These are phyloP conservation scores for Parapsyche elsis DNA, from an alignment of 1,140 invertebrate species.

Conservation along the genomic window DNA sequence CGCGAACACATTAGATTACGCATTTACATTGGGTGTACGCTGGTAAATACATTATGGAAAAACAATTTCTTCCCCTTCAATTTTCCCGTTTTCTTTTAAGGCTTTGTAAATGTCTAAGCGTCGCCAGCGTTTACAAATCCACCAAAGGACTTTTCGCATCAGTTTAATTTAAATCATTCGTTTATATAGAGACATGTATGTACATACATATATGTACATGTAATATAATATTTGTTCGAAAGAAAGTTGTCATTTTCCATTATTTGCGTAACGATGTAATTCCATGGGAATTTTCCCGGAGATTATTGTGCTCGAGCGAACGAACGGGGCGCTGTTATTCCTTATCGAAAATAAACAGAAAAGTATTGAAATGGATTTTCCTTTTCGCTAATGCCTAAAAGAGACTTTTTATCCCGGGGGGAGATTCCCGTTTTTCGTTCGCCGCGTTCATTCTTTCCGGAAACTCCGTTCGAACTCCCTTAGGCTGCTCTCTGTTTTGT, in stretches of 20 bases:
- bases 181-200: neutral
- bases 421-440: conserved; percentile 48
- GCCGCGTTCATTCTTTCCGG: conserved; percentile 50
- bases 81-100: no score
- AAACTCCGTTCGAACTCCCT: conserved; percentile 44
- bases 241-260: conserved; percentile 6
- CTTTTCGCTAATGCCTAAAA: conserved; percentile 51
- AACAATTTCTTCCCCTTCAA: no score
- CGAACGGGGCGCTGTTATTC: conserved; percentile 34
- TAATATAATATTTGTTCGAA: no score
- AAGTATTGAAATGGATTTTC: conserved; percentile 53
- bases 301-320: conserved; percentile 11
- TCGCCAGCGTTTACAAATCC: no score
- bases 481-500: conserved; percentile 47
- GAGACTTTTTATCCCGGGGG: conserved; percentile 49
- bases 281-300: conserved; percentile 25
- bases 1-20: no score
- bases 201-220: neutral
- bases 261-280: conserved; percentile 25
- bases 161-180: no score
- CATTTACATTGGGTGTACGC: no score
- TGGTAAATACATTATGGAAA: no score
- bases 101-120: no score
- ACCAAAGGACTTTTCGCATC: no score
- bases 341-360: conserved; percentile 48